Conservation (phyloP, 2,113 vertebrate genomes). For the Cyrtonyx montezumae region DNA sequence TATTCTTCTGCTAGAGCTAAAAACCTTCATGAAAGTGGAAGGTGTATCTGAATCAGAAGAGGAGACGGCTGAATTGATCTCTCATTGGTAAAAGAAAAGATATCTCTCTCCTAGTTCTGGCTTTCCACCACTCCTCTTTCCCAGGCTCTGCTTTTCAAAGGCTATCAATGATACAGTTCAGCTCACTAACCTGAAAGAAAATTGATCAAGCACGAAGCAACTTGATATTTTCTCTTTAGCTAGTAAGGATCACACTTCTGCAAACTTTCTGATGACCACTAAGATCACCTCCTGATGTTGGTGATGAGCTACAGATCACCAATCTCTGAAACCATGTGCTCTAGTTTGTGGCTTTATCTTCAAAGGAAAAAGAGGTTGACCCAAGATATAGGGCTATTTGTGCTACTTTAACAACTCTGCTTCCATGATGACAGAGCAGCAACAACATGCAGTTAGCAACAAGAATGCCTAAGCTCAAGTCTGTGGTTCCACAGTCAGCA, state of each 20-base stretch:
- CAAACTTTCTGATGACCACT: not conserved
- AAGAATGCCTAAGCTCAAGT: not conserved
- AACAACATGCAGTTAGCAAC: accelerated
- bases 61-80: conserved; percentile 27
- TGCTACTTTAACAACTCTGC: not conserved
- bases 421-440: not conserved
- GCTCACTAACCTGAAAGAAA: not conserved
- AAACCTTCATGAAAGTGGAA: conserved; percentile 11
- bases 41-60: conserved; percentile 21
- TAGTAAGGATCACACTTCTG: not conserved
- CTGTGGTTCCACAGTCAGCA: not conserved
- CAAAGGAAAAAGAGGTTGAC: not conserved
- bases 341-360: not conserved
- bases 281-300: not conserved
- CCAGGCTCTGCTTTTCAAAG: not conserved
- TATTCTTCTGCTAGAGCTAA: conserved; percentile 34
- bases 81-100: not conserved
- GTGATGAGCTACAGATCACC: not conserved
- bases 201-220: not conserved
- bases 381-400: not conserved
- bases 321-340: not conserved
- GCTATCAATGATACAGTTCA: not conserved
- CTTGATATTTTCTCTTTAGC: not conserved
- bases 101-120: not conserved
- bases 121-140: not conserved